Evolutionary conservation across 2,888 invertebrate species (phyloP), one percentile per base, ranked within the genome.

Genomic region (Volucella bombylans): DNA sequence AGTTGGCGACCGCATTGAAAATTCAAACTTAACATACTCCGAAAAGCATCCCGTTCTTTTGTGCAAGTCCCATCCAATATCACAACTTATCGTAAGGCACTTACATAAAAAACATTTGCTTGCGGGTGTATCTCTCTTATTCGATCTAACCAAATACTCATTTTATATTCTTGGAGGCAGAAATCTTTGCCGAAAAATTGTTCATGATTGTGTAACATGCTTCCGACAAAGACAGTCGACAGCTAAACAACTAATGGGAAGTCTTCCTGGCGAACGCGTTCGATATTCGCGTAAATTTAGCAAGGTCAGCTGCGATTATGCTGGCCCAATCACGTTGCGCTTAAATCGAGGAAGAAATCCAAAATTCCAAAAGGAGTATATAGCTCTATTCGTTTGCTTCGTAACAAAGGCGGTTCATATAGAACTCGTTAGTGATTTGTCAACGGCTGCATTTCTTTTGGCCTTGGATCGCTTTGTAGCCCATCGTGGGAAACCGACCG

Each of bases 321-420:
- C 62, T 11, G 71, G 71, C 6, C 71, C 49, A 1, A 41, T 59
- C 6, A 50, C 43, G 1, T 2, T 69, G 4, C 50, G 52, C 4
- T 2, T 45, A 1, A 38, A 43, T 14, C 43, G 54, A 1, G 82
- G 73, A 10, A 55, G 62, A 38, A 64, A 64, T 23, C 86, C 78
- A 3, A 38, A n/a, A 4, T 68, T 69, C 11, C 43, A 11, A 0
- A 80, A 85, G 6, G 43, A 49, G 0, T 76, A 71, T 8, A 80
- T 85, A 18, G 61, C 71, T 0, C 18, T 77, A 1, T 85, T 83
- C 15, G 69, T 83, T 0, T 74, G 69, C 23, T 71, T 79, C n/a
- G 43, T 47, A 1, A 83, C 83, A 23, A 80, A 80, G n/a, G 80
- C 72, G 1, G 59, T 69, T 10, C 82, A 82, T 8, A 15, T 82